phyloP scores from a whole-genome alignment of 2,888 invertebrate genomes.

The Pristionchus japonicus region DNA sequence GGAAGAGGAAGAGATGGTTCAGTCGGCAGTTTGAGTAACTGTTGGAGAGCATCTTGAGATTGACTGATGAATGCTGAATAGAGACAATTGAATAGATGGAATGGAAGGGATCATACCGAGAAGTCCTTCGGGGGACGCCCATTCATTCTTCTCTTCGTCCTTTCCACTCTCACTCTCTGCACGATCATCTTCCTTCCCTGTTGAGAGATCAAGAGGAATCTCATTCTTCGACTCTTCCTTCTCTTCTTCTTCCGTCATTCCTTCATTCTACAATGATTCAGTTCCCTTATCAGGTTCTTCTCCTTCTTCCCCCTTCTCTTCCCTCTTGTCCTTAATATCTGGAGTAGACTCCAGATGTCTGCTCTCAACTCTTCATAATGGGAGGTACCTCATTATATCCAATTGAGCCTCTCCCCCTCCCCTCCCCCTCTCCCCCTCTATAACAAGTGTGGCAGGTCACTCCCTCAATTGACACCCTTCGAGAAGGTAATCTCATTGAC shows the following conservation, averaged over 20 bases:
- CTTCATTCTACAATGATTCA: background rate
- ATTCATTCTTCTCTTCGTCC: background rate
- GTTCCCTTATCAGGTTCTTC: background rate
- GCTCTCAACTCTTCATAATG: background rate
- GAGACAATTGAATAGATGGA: background rate
- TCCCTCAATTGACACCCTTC: conserved; percentile 26
- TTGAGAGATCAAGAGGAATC: conserved; percentile 62
- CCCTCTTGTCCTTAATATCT: conserved; percentile 43
- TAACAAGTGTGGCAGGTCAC: conserved; percentile 11
- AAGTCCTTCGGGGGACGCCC: conserved; percentile 20
- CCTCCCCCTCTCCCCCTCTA: conserved; percentile 38
- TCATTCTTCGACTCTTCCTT: conserved; percentile 48
- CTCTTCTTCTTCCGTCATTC: background rate
- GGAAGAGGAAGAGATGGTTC: background rate
- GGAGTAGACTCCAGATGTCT: background rate
- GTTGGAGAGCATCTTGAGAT: conserved; percentile 4
- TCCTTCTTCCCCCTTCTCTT: conserved; percentile 48
- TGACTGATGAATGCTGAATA: conserved; percentile 33
- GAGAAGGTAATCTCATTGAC: conserved; percentile 25
- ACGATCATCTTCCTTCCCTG: conserved; percentile 43
- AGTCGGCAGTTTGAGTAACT: background rate
- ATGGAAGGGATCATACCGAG: background rate
- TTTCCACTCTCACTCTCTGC: background rate
- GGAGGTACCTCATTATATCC: conserved; percentile 40
- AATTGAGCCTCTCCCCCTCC: conserved; percentile 21